phyloP scores from a whole-genome alignment of 2,797 vertebrate genomes.

The Parauchenoglanis punctatus region DNA sequence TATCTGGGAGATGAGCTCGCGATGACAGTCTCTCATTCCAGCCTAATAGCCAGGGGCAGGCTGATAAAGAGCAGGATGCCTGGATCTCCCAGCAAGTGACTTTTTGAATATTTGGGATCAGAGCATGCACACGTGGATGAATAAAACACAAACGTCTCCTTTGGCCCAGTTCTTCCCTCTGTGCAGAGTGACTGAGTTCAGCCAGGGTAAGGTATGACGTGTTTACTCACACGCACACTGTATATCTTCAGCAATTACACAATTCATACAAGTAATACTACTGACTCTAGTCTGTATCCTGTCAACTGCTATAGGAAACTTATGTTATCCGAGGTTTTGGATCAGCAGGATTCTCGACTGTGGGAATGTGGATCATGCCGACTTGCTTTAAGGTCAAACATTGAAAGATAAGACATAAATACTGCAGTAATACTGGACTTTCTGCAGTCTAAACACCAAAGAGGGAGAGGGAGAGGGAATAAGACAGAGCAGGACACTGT shows the following conservation, averaged over 20 bases:
- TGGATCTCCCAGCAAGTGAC: conserved; percentile 38
- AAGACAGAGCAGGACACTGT: conserved; percentile 47
- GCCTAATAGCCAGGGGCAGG: conserved; percentile 60
- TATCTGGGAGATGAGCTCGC: conserved; percentile 54
- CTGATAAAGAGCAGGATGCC: conserved; percentile 56
- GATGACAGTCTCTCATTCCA: conserved; percentile 63
- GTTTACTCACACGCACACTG: neutral
- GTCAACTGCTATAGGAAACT: conserved; percentile 7
- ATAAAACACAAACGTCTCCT: conserved; percentile 57
- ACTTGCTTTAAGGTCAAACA: conserved; percentile 52
- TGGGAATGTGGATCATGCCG: conserved; percentile 45
- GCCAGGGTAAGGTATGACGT: neutral
- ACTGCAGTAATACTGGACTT: conserved; percentile 41
- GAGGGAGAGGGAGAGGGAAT: conserved; percentile 1
- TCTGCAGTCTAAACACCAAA: conserved; percentile 57
- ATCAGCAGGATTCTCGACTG: conserved; percentile 32
- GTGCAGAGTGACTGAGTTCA: conserved; percentile 35
- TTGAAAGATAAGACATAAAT: conserved; percentile 52
- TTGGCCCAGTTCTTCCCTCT: conserved; percentile 49
- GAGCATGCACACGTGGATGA: conserved; percentile 64
- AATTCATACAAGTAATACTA: neutral
- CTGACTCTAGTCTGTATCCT: neutral
- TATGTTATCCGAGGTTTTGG: conserved; percentile 35
- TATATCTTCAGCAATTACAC: neutral
- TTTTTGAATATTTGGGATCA: conserved; percentile 79